Evolutionary conservation across 2,113 vertebrate species (phyloP), one percentile per base, ranked within the genome.

Genomic region (Sisor rabdophorus): DNA sequence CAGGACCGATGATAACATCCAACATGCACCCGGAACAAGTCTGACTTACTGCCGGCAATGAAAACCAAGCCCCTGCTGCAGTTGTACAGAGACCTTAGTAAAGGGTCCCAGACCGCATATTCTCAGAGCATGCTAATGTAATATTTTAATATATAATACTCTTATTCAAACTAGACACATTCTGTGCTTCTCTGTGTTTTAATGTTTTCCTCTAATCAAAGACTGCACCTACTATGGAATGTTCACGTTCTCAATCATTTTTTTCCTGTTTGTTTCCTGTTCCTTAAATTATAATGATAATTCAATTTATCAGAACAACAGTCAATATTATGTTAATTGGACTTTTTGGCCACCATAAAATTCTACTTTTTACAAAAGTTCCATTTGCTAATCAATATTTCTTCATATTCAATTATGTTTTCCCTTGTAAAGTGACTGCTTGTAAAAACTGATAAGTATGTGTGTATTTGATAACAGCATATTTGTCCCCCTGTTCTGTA

Each of bases 381-480:
- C 67, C 58, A 50, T 73, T 55, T 63, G 48, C 64, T 80, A 80
- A 80, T 83, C 78, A 83, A 83, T 83, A 80, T 73, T 28, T 71
- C 81, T 71, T 52, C 61, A 22, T 30, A 73, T 59, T 44, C 50
- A 54, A 65, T 56, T 54, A 67, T 71, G 64, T 80, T 77, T 73
- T 77, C 78, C 80, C 75, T 74, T 67, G 71, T 83, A 80, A n/a
- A 83, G 77, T 63, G 78, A 80, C 75, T 75, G 20, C 81, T 80
- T 76, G 77, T 82, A 82, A 79, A 76, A 79, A 65, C 69, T 30
- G 50, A 24, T 72, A 44, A 36, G 60, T 58, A 19, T 79, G 36
- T 55, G 28, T 67, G 70, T 60, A 28, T 53, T 72, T 67, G 40
- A 75, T 67, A 65, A 50, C 59, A 28, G 75, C 20, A 32, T 47